phyloP scores from a whole-genome alignment of 2,797 vertebrate species.

The Microcaecilia unicolor region DNA sequence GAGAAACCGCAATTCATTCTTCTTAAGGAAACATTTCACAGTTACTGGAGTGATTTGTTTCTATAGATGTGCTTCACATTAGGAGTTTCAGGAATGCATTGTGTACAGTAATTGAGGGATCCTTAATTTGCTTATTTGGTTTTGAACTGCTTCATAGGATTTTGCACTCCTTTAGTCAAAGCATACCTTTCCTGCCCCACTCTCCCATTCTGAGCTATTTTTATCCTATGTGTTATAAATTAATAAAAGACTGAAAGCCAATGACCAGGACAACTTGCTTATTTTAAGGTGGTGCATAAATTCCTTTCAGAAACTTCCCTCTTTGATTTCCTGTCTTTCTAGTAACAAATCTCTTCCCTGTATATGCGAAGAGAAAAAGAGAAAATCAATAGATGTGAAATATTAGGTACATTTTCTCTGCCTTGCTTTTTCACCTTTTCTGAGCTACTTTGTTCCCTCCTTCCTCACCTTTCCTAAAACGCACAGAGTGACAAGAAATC shows the following conservation, averaged over 20 bases:
- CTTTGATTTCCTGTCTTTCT: conserved; percentile 2
- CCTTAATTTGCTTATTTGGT: not conserved
- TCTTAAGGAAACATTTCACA: conserved; percentile 1
- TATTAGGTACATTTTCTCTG: no score
- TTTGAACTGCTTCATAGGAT: not conserved
- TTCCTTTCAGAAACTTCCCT: conserved; percentile 1
- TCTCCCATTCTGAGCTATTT: not conserved
- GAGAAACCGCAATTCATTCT: no score
- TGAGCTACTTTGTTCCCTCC: no score
- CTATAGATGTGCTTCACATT: not conserved
- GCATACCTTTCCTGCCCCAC: not conserved
- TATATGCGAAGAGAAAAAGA: not conserved
- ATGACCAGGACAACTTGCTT: not conserved
- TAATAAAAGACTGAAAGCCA: conserved; percentile 7
- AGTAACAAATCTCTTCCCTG: conserved; percentile 1
- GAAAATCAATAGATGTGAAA: not conserved
- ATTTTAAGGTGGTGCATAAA: conserved; percentile 1
- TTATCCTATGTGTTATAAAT: conserved; percentile 5
- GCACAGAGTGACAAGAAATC: no score
- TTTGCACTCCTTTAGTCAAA: not conserved
- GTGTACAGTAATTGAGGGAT: no score
- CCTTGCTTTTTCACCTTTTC: no score
- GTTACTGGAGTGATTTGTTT: not conserved
- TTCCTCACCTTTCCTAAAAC: no score
- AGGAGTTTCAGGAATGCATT: not conserved